Evolutionary conservation across 2,113 vertebrate genomes (phyloP), one percentile per base, ranked within the genome.

Genomic region (Notothenia rossii): DNA sequence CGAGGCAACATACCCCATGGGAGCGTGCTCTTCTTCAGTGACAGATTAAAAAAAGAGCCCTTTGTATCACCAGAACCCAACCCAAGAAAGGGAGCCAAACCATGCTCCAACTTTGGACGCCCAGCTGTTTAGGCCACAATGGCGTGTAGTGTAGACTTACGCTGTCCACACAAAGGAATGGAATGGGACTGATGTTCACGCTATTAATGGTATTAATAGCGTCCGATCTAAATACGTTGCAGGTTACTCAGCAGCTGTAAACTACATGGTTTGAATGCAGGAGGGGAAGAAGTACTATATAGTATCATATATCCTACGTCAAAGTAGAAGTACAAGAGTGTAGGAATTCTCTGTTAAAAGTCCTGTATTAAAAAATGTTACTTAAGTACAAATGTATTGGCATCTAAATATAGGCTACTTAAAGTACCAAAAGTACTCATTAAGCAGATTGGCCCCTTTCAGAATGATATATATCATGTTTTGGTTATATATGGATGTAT

Each of bases 11-110:
- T 70, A 25, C 54, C 81, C 84, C 77, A 67, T 68, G 89, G 84
- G 86, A 89, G 62, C 45, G 10, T 68, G 63, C 10, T 7, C 11
- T 49, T 85, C 88, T 81, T 81, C 60, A 62, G 81, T 72, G 60
- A 83, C 64, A 68, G 59, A 68, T 73, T 50, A 20, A 54, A 36
- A 55, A 80, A 67, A 51, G 15, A 75, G 54, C 17, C 66, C 43
- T 86, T 92, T 91, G 88, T 90, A 43, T 69, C 12, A 64, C 51
- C 18, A 14, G 61, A 75, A 81, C 90, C 89, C 85, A 87, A 72
- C 91, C 88, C 89, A 85, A 17, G 10, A 22, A 54, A 53, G 5
- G 6, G 75, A 72, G 53, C 76, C 60, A 67, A 83, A 83, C 67
- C 54, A 46, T 36, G 48, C 6, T 43, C 29, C 12, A 5, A 8